Conservation (phyloP, 2,113 vertebrate species). For the human region DNA sequence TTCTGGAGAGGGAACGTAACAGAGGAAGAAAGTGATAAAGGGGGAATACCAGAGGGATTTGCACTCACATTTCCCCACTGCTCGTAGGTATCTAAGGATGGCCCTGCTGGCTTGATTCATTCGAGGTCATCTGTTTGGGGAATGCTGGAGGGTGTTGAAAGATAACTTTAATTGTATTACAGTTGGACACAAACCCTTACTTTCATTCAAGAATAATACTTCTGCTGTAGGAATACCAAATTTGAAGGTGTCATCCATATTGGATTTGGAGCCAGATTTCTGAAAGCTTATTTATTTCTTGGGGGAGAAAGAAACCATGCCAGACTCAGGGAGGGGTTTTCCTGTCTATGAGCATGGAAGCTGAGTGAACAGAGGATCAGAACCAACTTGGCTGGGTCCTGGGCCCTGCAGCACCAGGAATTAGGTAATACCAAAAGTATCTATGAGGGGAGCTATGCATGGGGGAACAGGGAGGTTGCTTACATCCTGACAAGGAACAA, state of each 20-base stretch:
- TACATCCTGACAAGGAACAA: background rate
- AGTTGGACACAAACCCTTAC: background rate
- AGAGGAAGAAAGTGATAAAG: background rate
- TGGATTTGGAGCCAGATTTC: background rate
- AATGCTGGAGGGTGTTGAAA: background rate
- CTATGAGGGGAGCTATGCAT: background rate
- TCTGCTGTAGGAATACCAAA: background rate
- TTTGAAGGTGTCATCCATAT: background rate
- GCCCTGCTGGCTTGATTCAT: background rate
- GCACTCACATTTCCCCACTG: background rate
- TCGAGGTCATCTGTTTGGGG: background rate
- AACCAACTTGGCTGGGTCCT: background rate
- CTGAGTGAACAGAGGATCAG: background rate
- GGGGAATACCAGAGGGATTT: background rate
- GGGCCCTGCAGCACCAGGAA: fast-evolving
- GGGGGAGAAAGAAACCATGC: background rate
- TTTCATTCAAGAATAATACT: background rate
- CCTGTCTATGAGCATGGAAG: background rate
- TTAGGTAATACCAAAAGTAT: too few relatives aligned
- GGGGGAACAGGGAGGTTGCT: background rate
- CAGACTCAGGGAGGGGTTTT: background rate
- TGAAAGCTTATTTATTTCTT: background rate
- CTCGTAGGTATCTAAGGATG: background rate
- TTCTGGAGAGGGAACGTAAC: background rate
- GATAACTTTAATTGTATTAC: background rate